Conservation (phyloP, 2,888 invertebrate species). For the Chloroclystis v-ata region DNA sequence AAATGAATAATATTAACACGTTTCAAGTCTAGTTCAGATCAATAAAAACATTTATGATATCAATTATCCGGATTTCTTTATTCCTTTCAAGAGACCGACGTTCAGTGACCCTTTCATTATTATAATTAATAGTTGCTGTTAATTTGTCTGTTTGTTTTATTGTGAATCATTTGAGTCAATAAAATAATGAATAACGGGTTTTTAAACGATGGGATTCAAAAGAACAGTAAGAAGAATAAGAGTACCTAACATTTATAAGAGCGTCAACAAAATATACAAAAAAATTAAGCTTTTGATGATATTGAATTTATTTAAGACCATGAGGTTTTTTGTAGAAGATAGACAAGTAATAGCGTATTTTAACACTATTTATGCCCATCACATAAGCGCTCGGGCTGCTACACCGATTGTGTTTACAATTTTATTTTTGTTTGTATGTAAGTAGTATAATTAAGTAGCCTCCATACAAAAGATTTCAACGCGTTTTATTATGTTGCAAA, state of each 20-base stretch:
- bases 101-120: background rate
- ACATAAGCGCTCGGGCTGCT: too few relatives aligned
- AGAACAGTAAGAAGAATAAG: too few relatives aligned
- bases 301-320: too few relatives aligned
- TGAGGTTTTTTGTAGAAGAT: too few relatives aligned
- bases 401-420: too few relatives aligned
- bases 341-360: too few relatives aligned
- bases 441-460: background rate
- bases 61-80: background rate
- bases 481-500: slow-evolving; percentile 4
- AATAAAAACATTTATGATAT: background rate
- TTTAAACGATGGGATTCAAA: slow-evolving; percentile 27
- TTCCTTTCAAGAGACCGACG: background rate
- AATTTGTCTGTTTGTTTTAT: slow-evolving; percentile 33
- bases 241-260: too few relatives aligned
- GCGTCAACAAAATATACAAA: too few relatives aligned
- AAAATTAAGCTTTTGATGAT: too few relatives aligned
- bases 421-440: background rate
- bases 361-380: too few relatives aligned
- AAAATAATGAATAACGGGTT: slow-evolving; percentile 36
- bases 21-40: background rate
- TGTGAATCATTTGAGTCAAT: slow-evolving; percentile 41
- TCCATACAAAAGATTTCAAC: slow-evolving; percentile 17
- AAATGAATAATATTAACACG: too few relatives aligned
- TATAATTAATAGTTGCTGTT: slow-evolving; percentile 3